Conservation (phyloP, 2,113 vertebrate genomes). For the Carlito syrichta region DNA sequence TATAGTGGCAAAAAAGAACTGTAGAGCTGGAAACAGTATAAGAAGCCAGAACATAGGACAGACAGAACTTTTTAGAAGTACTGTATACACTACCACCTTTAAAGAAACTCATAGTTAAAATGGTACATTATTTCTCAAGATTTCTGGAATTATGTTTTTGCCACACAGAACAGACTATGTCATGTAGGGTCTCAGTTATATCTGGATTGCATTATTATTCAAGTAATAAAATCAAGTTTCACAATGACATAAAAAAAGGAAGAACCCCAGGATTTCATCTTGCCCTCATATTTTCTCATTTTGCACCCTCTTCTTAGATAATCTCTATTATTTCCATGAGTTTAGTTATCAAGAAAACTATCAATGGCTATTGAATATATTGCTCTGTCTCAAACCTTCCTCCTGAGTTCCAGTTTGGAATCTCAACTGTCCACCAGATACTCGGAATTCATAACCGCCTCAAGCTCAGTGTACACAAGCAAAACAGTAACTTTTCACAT, state of each 20-base stretch:
- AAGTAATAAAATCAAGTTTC: not conserved
- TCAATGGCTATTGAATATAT: not conserved
- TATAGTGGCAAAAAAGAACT: not conserved
- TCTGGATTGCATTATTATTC: not conserved
- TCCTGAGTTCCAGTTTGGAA: not conserved
- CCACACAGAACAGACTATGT: not conserved
- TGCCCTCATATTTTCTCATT: not conserved
- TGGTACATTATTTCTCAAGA: not conserved
- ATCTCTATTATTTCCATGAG: not conserved
- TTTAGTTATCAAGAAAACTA: not conserved
- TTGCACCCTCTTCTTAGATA: not conserved
- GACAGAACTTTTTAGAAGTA: not conserved
- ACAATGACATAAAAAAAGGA: not conserved
- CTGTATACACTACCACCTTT: not conserved
- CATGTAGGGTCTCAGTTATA: not conserved
- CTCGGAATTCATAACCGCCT: not conserved
- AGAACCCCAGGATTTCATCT: not conserved
- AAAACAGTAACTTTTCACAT: not conserved
- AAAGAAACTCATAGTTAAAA: not conserved
- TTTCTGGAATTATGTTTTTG: not conserved
- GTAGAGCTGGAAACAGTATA: not conserved
- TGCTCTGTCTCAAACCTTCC: not conserved
- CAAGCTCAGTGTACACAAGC: not conserved
- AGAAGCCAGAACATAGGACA: not conserved
- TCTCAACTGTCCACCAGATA: not conserved